Conservation (phyloP, 2,797 vertebrate genomes). For the Chelidonichthys spinosus region DNA sequence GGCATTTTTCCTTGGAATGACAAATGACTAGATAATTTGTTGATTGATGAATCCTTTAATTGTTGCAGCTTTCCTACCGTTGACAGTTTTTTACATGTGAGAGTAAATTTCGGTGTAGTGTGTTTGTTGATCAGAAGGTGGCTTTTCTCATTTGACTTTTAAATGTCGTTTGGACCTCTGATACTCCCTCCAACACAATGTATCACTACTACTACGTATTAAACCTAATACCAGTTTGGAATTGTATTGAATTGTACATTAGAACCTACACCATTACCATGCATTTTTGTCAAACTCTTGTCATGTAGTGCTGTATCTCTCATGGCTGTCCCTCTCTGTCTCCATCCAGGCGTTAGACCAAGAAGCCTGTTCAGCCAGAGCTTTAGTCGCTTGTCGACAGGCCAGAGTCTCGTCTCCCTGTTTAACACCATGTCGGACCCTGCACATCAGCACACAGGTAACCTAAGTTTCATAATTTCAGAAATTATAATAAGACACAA, state of each 20-base stretch:
- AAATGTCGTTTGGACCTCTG: too few species aligned
- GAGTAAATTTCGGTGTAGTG: too few species aligned
- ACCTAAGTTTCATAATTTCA: too few species aligned
- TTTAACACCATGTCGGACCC: constrained; percentile 72
- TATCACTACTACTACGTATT: not conserved
- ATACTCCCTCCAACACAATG: too few species aligned
- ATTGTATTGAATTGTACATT: not conserved
- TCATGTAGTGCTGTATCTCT: not conserved
- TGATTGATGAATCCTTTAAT: not conserved
- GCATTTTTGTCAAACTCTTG: not conserved
- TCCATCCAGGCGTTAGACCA: constrained; percentile 62
- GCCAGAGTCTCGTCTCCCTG: constrained; percentile 30
- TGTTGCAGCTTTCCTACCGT: too few species aligned
- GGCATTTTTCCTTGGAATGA: too few species aligned
- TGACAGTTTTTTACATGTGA: too few species aligned
- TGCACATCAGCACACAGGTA: constrained; percentile 86
- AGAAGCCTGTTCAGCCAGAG: constrained; percentile 56
- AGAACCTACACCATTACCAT: not conserved
- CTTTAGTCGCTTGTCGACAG: constrained; percentile 51
- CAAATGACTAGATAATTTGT: too few species aligned
- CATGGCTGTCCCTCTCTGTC: not conserved
- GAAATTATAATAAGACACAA: too few species aligned
- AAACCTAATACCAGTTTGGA: too few species aligned
- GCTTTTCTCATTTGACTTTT: not conserved
- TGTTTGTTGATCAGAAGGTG: too few species aligned